A percentile compares a stretch with the other conserved stretches of the same genome.
Conservation (phyloP, 2,113 vertebrate species). For the Pomatorhinus ruficollis region DNA sequence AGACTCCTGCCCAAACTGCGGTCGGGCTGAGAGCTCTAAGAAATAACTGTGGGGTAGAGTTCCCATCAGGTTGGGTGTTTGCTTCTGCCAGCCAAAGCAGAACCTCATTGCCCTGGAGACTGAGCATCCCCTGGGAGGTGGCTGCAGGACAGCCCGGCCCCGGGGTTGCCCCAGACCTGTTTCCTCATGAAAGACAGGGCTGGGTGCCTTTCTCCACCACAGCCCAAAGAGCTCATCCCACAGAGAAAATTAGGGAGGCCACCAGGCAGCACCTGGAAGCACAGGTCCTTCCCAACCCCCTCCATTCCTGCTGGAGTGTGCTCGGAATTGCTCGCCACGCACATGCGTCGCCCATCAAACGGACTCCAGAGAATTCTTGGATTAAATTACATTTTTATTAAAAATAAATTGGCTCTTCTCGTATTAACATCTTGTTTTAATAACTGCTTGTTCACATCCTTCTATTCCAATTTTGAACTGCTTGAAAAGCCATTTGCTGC, state of each 20-base stretch:
- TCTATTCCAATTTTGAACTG: conserved; percentile 59
- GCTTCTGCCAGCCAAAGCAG: background rate
- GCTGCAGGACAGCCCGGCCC: background rate
- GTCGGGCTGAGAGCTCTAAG: background rate
- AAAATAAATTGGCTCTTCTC: conserved; percentile 49
- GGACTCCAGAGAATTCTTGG: conserved; percentile 5
- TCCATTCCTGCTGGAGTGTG: accelerated
- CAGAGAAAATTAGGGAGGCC: background rate
- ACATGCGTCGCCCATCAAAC: background rate
- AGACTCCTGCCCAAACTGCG: background rate
- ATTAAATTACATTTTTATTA: conserved; percentile 12
- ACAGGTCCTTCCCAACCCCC: background rate
- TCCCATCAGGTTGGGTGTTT: background rate
- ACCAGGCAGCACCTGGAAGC: background rate
- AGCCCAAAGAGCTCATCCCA: background rate
- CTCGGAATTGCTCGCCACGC: background rate
- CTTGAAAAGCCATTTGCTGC: conserved; percentile 61
- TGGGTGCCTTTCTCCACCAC: background rate
- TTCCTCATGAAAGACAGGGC: background rate
- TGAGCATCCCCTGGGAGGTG: background rate
- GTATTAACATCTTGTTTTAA: conserved; percentile 64
- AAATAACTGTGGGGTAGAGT: background rate
- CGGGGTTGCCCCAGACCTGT: background rate
- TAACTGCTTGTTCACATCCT: conserved; percentile 63
- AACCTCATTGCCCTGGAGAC: background rate